Base-by-base conservation (phyloP, 2,797 vertebrate species). In the Pseudochirops cupreus region DNA sequence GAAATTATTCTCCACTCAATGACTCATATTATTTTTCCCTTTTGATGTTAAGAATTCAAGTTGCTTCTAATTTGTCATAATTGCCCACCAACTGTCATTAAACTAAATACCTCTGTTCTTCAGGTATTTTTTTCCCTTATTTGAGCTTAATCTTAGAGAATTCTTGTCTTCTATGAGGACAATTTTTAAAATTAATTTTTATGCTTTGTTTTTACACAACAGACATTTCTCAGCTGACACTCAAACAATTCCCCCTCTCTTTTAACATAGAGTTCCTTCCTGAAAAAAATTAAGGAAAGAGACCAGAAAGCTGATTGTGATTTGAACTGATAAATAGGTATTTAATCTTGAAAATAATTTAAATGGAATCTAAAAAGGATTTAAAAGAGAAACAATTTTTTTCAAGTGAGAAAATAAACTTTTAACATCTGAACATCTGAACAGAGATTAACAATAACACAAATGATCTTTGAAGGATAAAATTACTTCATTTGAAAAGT, bases 361-460 rank as follows among this genome's bases (percentile, higher is more conserved):
- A 95, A 74, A 93, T 67, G 31, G 93, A 92, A 91, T 93, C 31
- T 67, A n/a, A 67, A 67, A 67, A n/a, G 33, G 33, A 67, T n/a
- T 67, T 67, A 33, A 74, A 39, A 74, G 10, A 82, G 29, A 90
- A 56, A 52, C 52, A 91, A 56, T 59, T 90, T 82, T 54, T 93
- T 92, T 13, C 94, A 56, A n/a, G 31, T 56, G 94, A 74, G 57
- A 95, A 67, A 91, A 82, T 87, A 93, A 90, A 56, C 26, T 33
- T 62, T 90, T 1, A 6, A n/a, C 26, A 56, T 0, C 6, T 90
- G 57, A n/a, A 92, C 59, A n/a, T 33, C 46, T 28, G 62, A 91
- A 89, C 0, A n/a, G 62, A 56, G 92, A 94, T n/a, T 90, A 82
- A 56, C 93, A 91, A 56, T 56, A 50, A 74, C 4, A 14, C 4